phyloP scores from a whole-genome alignment of 1,140 invertebrate genomes.

The Zophobas morio region DNA sequence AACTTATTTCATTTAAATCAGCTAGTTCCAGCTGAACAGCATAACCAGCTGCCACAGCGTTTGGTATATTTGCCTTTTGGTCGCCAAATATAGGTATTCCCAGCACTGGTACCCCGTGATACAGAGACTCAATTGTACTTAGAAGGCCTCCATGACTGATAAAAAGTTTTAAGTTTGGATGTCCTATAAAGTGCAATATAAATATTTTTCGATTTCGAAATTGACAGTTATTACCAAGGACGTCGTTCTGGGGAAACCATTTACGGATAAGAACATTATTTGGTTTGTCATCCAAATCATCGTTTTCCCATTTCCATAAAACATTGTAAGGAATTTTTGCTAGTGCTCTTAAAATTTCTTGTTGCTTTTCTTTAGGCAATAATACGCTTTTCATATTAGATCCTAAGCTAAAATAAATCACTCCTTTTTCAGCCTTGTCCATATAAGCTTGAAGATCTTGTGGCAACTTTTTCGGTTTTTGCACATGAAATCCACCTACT shows the following conservation, averaged over 20 bases:
- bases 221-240: conserved; percentile 68
- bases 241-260: conserved; percentile 71
- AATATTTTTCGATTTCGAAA: not conserved
- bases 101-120: conserved; percentile 70
- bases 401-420: conserved; percentile 70
- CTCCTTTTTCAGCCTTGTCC: conserved; percentile 67
- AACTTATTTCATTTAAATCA: conserved; percentile 33
- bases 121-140: conserved; percentile 66
- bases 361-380: conserved; percentile 63
- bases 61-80: conserved; percentile 61
- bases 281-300: conserved; percentile 66
- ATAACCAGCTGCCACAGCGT: conserved; percentile 49
- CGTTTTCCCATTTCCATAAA: conserved; percentile 71
- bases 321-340: conserved; percentile 69
- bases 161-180: conserved; percentile 56
- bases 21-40: conserved; percentile 49
- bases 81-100: conserved; percentile 64
- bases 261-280: conserved; percentile 68
- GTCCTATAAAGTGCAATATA: conserved; percentile 39
- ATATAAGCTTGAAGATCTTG: conserved; percentile 67
- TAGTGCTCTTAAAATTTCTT: conserved; percentile 68
- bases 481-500: conserved; percentile 73
- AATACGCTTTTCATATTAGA: conserved; percentile 67
- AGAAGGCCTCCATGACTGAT: conserved; percentile 55
- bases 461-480: conserved; percentile 55